Conservation (phyloP, 2,113 vertebrate species). For the Thymallus thymallus region DNA sequence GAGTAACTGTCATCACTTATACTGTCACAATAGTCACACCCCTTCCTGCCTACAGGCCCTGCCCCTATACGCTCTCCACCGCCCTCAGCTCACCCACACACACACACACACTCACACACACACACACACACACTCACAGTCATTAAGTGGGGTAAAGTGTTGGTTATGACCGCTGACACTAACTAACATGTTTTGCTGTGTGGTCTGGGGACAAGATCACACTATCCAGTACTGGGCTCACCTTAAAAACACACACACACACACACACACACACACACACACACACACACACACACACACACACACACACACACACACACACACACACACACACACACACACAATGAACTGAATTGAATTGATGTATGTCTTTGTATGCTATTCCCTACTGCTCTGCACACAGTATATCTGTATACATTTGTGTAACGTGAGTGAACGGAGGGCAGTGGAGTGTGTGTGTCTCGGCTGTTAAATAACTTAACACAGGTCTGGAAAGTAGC, state of each 20-base stretch:
- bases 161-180: neutral
- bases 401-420: neutral
- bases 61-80: constrained; percentile 14
- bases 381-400: too few species aligned
- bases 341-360: too few species aligned
- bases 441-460: too few species aligned
- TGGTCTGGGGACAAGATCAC: neutral
- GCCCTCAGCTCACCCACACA: neutral
- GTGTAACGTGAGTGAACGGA: too few species aligned
- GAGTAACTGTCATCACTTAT: constrained; percentile 61
- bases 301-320: too few species aligned
- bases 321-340: neutral
- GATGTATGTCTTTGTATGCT: too few species aligned
- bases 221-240: too few species aligned
- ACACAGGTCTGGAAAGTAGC: neutral
- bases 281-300: too few species aligned
- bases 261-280: neutral
- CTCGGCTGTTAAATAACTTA: neutral
- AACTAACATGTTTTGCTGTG: constrained; percentile 13
- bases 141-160: neutral
- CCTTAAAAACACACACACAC: neutral
- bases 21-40: constrained; percentile 51
- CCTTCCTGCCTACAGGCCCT: constrained; percentile 29
- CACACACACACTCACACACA: constrained; percentile 4
- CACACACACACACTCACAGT: neutral